Conservation (phyloP, 2,113 vertebrate genomes). For the Trachemys scripta region DNA sequence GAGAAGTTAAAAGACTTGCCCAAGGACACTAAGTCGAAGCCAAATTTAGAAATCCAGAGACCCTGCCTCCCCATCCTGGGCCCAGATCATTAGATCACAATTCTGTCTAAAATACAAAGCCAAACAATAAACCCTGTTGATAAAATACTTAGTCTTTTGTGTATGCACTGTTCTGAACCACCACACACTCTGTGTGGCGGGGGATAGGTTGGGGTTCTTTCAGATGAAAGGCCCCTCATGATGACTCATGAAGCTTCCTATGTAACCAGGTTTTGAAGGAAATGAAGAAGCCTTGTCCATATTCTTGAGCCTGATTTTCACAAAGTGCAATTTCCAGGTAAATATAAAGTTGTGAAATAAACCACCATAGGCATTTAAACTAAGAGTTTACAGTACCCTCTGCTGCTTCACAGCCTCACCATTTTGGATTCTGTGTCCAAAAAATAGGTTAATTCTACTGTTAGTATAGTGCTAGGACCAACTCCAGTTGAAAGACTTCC, state of each 20-base stretch:
- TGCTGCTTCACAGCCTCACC: neutral
- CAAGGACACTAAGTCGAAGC: neutral
- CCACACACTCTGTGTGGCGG: neutral
- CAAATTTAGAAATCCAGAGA: neutral
- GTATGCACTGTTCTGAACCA: neutral
- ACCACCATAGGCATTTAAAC: neutral
- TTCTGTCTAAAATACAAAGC: neutral
- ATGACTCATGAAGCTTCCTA: neutral
- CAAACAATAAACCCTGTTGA: fast-evolving
- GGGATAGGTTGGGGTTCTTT: neutral
- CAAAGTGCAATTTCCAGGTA: neutral
- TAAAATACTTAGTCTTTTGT: neutral
- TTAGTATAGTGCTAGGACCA: neutral
- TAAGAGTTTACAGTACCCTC: neutral
- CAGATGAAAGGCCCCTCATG: neutral
- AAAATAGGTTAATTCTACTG: neutral
- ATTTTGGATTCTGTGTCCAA: neutral
- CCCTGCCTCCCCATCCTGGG: neutral
- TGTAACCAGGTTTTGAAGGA: neutral
- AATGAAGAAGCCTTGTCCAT: neutral
- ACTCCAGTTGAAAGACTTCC: neutral
- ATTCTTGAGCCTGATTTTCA: neutral
- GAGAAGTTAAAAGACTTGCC: neutral
- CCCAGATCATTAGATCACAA: neutral
- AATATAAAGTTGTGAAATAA: neutral